Evolutionary conservation across 2,888 invertebrate genomes (phyloP).

Genomic region (Callyntrura sp.): DNA sequence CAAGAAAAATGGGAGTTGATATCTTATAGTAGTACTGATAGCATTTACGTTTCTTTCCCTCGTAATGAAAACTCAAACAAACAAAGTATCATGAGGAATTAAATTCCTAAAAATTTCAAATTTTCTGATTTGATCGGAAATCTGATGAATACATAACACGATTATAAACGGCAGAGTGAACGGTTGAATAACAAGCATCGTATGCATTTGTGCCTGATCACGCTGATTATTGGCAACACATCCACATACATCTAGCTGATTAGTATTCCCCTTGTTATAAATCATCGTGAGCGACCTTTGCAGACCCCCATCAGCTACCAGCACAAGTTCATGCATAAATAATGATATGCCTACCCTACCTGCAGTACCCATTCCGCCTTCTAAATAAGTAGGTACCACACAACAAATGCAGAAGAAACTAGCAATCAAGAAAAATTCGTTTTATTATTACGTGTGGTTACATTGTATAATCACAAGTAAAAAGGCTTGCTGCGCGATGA

Average conservation of each 20-base stretch:
- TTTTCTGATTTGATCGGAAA: not conserved
- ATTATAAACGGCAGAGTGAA: not conserved
- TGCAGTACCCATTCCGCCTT: not conserved
- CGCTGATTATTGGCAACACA: slow-evolving; percentile 27
- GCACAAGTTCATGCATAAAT: not conserved
- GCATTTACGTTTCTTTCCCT: too few species aligned
- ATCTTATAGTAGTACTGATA: too few species aligned
- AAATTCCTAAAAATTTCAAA: not conserved
- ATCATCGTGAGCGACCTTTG: not conserved
- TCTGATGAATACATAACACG: not conserved
- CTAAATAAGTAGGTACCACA: not conserved
- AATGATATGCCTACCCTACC: not conserved
- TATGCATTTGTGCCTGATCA: not conserved
- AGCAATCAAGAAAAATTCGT: slow-evolving; percentile 25
- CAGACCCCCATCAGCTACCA: not conserved
- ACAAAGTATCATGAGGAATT: too few species aligned
- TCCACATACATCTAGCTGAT: not conserved
- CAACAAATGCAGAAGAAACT: not conserved
- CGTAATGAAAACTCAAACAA: too few species aligned
- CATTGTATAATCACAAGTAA: slow-evolving; percentile 55
- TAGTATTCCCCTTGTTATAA: slow-evolving; percentile 1
- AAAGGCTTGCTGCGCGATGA: slow-evolving; percentile 7
- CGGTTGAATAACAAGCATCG: slow-evolving; percentile 4
- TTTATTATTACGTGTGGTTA: slow-evolving; percentile 46
- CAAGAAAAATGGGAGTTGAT: too few species aligned